Conservation (phyloP, 2,113 vertebrate genomes). For the Scophthalmus maximus region DNA sequence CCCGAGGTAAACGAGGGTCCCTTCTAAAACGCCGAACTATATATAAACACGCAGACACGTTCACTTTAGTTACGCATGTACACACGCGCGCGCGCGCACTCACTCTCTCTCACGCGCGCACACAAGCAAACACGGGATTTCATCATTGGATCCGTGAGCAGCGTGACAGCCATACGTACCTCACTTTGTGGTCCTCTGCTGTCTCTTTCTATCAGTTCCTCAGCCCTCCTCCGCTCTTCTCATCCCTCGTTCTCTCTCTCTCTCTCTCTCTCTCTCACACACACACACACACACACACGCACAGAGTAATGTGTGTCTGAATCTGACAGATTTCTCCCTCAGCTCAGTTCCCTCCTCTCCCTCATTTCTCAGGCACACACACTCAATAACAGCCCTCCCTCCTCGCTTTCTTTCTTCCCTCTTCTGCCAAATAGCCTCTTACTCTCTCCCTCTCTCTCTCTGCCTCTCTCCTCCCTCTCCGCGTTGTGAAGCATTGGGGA, state of each 20-base stretch:
- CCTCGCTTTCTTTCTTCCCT: slow-evolving; percentile 57
- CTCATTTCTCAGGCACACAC: slow-evolving; percentile 58
- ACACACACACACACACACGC: background rate
- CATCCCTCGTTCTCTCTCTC: slow-evolving; percentile 54
- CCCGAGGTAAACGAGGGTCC: slow-evolving; percentile 34
- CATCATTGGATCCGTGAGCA: slow-evolving; percentile 28
- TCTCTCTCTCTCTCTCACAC: slow-evolving; percentile 10
- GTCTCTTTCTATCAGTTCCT: slow-evolving; percentile 55
- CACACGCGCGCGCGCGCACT: too few relatives aligned
- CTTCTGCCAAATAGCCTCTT: slow-evolving; percentile 69
- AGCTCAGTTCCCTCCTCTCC: slow-evolving; percentile 69
- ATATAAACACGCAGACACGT: slow-evolving; percentile 51
- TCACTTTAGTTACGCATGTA: slow-evolving; percentile 45
- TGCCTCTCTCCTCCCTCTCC: slow-evolving; percentile 52
- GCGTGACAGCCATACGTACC: slow-evolving; percentile 76
- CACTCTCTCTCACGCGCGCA: too few relatives aligned
- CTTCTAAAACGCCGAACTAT: slow-evolving; percentile 44
- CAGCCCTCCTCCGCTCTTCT: slow-evolving; percentile 59
- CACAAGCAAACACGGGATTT: slow-evolving; percentile 34
- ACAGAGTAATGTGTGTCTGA: slow-evolving; percentile 74
- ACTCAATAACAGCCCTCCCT: slow-evolving; percentile 72
- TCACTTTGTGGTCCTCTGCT: slow-evolving; percentile 73
- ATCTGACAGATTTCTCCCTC: slow-evolving; percentile 81
- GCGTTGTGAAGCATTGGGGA: slow-evolving; percentile 62
- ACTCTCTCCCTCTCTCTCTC: slow-evolving; percentile 56